Base-by-base conservation (phyloP, 2,797 vertebrate species). In the Percopsis omiscomaycus region DNA sequence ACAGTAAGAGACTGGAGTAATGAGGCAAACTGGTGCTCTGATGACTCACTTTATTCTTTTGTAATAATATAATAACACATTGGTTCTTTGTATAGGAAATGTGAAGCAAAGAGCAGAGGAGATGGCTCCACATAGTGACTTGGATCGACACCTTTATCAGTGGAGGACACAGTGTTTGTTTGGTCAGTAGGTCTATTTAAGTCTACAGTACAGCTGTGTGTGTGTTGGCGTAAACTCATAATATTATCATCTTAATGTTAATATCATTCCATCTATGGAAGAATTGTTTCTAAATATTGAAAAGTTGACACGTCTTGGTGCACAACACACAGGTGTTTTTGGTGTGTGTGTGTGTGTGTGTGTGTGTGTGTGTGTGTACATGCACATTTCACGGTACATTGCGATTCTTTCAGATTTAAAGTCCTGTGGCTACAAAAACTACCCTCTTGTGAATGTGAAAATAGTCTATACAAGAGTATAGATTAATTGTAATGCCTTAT, bases 11-110 rank as follows among this genome's bases (percentile, higher is more conserved):
- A 8, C 22, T 76, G 59, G 22, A 29, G 65, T 55, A 70, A 65
- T 46, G 59, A 69, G 57, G 16, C 46, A 51, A 67, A 64, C 68
- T 55, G 56, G 47, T 13, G 60, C 64, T 52, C 68, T 63, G 63
- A 61, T 86, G 83, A 85, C 46, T 82, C 77, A 80, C 29, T 65
- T 60, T 49, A 62, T 71, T 73, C 48, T 56, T 61, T n/a, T 62
- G 22, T 70, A 64, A 73, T 71, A 42, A 66, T 16, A 75, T 48
- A 66, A 77, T 75, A 78, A 73, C 74, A 77, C 74, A 71, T 54
- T 3, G 4, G 64, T 68, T 48, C 54, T 71, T 71, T 71, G 68
- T 62, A 66, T 13, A 28, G 67, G 68, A 73, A 80, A 77, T 66
- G 71, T 68, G 66, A 47, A 45, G 42, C 61, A 80, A 68, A 61